Base-by-base conservation (phyloP, 2,113 vertebrate genomes). In the Crotalus tigris region DNA sequence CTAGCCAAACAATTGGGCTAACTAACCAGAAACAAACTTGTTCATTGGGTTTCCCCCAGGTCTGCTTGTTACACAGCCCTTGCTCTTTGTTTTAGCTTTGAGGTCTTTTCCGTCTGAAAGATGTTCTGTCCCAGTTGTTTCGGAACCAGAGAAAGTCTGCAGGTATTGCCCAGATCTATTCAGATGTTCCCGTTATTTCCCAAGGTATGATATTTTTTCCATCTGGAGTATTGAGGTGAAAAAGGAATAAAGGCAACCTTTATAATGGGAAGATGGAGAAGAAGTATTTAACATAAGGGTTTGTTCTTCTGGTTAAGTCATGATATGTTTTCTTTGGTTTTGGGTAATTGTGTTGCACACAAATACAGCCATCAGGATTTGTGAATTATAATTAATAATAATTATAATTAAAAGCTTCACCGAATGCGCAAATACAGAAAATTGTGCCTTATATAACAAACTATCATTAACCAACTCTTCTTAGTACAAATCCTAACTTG, bases 1-100 rank as follows among this genome's bases (percentile, higher is more conserved):
- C 12, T 24, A 12, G 21, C 23, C 33, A 17, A 26, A 89, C 0
- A 46, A 58, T 5, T 61, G 13, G 54, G 29, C 46, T 24, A 88
- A 17, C 4, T 87, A 90, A 64, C 4, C 85, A 5, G 13, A 64
- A 69, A 15, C 61, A 51, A 11, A 9, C 2, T 8, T 86, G 59
- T 46, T 81, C 69, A 21, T 19, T 39, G n/a, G 4, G 17, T 13
- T 57, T 87, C 75, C 89, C 2, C 4, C 69, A 46, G 58, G 17
- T 17, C 61, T 58, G 0, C 2, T 2, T 51, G 85, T 75, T 92
- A 29, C 90, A 33, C 54, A 88, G 4, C 21, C 21, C 88, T 94
- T 95, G 29, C 54, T 88, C 53, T 94, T 90, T 94, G 39, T 10
- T 53, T 92, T 88, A 87, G 9, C 92, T 93, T 95, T 93, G 59